These are phyloP conservation scores for Bergia puertoricense DNA, from an alignment of 92 coral and sea anemone species.

Conservation along the genomic window DNA sequence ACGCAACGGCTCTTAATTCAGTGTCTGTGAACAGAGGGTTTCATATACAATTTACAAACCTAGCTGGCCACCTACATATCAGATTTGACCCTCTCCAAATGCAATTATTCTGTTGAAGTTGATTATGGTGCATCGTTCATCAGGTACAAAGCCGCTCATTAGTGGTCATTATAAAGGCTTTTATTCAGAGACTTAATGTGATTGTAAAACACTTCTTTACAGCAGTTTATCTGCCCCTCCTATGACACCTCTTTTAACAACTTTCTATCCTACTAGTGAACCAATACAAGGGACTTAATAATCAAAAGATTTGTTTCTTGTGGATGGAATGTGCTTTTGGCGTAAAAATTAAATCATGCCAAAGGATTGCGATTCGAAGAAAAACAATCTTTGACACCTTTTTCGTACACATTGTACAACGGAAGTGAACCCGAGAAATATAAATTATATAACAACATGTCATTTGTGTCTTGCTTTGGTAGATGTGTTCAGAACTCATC, in stretches of 20 bases:
- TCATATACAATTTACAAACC: conserved; percentile 1
- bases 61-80: conserved; percentile 44
- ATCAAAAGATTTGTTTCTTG: conserved; percentile 28
- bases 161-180: conserved; percentile 86
- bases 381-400: conserved; percentile 48
- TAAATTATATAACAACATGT: conserved; percentile 68
- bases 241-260: conserved; percentile 69
- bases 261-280: conserved; percentile 30
- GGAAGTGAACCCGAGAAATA: conserved; percentile 76
- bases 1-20: not conserved
- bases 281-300: conserved; percentile 8
- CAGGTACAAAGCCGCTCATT: conserved; percentile 91
- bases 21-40: conserved; percentile 2
- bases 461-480: conserved; percentile 66
- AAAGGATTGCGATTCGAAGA: conserved; percentile 27
- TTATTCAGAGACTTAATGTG: conserved; percentile 97
- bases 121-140: conserved; percentile 89
- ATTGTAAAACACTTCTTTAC: conserved; percentile 95
- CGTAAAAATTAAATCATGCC: conserved; percentile 1
- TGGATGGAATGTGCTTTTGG: conserved; percentile 26
- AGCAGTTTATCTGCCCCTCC: conserved; percentile 97
- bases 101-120: conserved; percentile 71
- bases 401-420: conserved; percentile 57
- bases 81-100: conserved; percentile 66
- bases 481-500: conserved; percentile 63